Conservation (phyloP, 64 coral and sea anemone species). For the Stylophora pistillata region DNA sequence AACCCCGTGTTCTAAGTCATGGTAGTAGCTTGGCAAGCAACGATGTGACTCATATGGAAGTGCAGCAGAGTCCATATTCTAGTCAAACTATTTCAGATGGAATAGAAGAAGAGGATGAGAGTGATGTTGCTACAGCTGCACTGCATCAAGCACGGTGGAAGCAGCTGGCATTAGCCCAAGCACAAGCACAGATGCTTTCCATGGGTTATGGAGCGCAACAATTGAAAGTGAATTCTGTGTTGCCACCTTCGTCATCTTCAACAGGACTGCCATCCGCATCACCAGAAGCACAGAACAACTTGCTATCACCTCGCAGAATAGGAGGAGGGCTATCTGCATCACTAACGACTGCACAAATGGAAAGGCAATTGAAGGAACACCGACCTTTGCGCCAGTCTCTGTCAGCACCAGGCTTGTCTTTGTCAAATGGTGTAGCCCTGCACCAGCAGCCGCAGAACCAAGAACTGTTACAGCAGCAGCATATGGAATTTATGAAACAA, state of each 20-base stretch:
- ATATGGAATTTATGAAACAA: constrained; percentile 62
- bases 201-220: constrained; percentile 47
- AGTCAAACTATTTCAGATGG: constrained; percentile 89
- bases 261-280: background rate
- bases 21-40: constrained; percentile 62
- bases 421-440: constrained; percentile 48
- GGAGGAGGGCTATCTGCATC: constrained; percentile 31
- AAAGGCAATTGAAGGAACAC: constrained; percentile 43
- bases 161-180: constrained; percentile 83
- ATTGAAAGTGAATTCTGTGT: constrained; percentile 20
- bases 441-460: constrained; percentile 61
- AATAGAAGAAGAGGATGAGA: constrained; percentile 95
- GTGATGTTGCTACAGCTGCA: constrained; percentile 78
- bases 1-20: constrained; percentile 48
- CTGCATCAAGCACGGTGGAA: constrained; percentile 89
- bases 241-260: background rate
- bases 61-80: constrained; percentile 77
- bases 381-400: constrained; percentile 54
- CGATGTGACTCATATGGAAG: constrained; percentile 48
- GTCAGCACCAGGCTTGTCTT: constrained; percentile 68
- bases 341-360: constrained; percentile 15
- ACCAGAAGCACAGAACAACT: constrained; percentile 48
- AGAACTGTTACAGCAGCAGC: constrained; percentile 70
- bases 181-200: constrained; percentile 78
- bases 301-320: constrained; percentile 26